Percentiles rank a stretch among this genome's conserved stretches.
These are phyloP conservation scores for Medauroidea extradentata DNA, from an alignment of 1,140 invertebrate species.

Conservation along the genomic window DNA sequence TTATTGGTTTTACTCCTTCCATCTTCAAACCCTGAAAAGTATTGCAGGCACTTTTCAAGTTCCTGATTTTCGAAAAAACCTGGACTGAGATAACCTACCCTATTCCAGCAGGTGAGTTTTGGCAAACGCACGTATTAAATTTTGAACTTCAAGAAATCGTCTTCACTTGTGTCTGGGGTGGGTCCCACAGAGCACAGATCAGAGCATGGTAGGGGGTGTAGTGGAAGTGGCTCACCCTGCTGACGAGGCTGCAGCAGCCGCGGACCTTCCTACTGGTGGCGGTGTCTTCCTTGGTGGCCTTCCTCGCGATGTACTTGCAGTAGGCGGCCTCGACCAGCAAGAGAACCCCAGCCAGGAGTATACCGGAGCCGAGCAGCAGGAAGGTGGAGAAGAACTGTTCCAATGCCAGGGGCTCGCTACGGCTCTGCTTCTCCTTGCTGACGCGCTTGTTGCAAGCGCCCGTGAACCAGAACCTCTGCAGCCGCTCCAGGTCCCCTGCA, in stretches of 20 bases:
- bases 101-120: too few relatives aligned
- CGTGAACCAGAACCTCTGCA: conserved; percentile 61
- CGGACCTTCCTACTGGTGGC: not conserved
- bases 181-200: too few relatives aligned
- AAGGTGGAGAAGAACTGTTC: conserved; percentile 64
- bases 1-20: too few relatives aligned
- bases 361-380: conserved; percentile 54
- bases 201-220: not conserved
- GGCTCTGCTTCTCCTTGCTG: conserved; percentile 21
- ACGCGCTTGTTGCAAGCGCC: conserved; percentile 53
- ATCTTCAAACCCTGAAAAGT: too few relatives aligned
- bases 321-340: conserved; percentile 54
- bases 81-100: too few relatives aligned
- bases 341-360: conserved; percentile 49
- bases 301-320: conserved; percentile 7
- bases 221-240: conserved; percentile 8
- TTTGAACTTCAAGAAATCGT: too few relatives aligned
- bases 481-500: conserved; percentile 57
- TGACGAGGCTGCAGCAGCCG: conserved; percentile 16
- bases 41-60: too few relatives aligned
- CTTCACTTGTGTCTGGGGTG: too few relatives aligned
- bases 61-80: too few relatives aligned
- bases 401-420: conserved; percentile 51
- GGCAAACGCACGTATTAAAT: too few relatives aligned
- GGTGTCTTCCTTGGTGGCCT: not conserved